Conservation (phyloP, 2,113 vertebrate genomes). For the Lasiurus borealis region DNA sequence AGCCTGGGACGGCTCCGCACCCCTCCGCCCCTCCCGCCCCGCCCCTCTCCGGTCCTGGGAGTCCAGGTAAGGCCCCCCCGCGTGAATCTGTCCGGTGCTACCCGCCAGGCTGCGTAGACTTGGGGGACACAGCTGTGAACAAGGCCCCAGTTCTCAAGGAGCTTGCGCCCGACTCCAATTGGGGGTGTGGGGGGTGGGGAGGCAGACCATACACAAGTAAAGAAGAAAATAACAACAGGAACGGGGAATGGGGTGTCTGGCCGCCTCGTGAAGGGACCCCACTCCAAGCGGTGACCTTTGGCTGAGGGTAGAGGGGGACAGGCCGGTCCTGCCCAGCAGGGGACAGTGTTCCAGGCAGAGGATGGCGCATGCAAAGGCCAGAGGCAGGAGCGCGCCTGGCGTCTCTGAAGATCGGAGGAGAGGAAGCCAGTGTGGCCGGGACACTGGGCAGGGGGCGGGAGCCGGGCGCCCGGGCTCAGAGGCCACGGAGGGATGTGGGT, state of each 20-base stretch:
- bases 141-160: background rate
- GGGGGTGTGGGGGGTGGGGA: too few species aligned
- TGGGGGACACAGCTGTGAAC: rapidly evolving
- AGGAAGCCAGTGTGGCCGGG: background rate
- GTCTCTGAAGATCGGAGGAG: background rate
- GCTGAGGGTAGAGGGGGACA: background rate
- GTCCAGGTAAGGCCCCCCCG: conserved; percentile 32
- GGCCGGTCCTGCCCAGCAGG: background rate
- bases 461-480: background rate
- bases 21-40: background rate
- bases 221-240: background rate
- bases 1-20: background rate
- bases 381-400: background rate
- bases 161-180: background rate
- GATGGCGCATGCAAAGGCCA: conserved; percentile 26
- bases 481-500: rapidly evolving
- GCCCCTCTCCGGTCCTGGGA: background rate
- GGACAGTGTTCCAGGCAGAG: background rate
- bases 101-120: background rate
- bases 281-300: background rate
- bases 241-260: background rate
- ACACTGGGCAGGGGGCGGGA: background rate
- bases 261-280: background rate
- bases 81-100: rapidly evolving
- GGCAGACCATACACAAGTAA: background rate